Percentiles rank a stretch among this genome's conserved stretches.
phyloP scores from a whole-genome alignment of 2,113 vertebrate species.

The Neotragus pygmaeus region DNA sequence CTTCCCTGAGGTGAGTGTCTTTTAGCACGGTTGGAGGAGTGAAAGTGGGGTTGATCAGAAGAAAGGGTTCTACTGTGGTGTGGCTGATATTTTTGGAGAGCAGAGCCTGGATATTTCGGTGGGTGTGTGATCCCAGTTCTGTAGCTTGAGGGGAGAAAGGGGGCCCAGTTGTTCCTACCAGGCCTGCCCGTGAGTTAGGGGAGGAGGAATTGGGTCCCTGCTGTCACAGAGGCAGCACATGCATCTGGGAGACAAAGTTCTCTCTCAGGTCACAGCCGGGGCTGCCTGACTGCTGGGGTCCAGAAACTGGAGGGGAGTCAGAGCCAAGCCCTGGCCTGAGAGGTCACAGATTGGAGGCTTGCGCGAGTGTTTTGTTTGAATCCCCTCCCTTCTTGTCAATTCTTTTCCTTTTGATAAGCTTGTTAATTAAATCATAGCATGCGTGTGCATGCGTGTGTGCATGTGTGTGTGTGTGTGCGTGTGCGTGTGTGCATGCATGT shows the following conservation, averaged over 20 bases:
- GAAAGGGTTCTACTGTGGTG: background rate
- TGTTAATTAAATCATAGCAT: background rate
- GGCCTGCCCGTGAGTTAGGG: background rate
- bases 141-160: background rate
- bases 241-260: background rate
- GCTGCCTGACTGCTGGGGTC: background rate
- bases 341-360: background rate
- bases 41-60: background rate
- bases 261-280: background rate
- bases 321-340: background rate
- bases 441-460: background rate
- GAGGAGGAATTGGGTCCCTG: background rate
- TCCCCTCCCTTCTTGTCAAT: background rate
- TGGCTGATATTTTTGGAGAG: background rate
- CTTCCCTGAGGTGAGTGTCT: background rate
- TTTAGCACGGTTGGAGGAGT: background rate
- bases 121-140: background rate
- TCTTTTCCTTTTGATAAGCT: background rate
- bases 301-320: background rate
- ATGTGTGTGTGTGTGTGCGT: background rate
- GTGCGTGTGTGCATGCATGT: background rate
- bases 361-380: background rate
- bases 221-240: background rate
- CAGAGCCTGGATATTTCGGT: background rate
- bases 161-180: background rate